Evolutionary conservation across 2,113 vertebrate species (phyloP), one percentile per base, ranked within the genome.

Genomic region (Odobenus rosmarus): DNA sequence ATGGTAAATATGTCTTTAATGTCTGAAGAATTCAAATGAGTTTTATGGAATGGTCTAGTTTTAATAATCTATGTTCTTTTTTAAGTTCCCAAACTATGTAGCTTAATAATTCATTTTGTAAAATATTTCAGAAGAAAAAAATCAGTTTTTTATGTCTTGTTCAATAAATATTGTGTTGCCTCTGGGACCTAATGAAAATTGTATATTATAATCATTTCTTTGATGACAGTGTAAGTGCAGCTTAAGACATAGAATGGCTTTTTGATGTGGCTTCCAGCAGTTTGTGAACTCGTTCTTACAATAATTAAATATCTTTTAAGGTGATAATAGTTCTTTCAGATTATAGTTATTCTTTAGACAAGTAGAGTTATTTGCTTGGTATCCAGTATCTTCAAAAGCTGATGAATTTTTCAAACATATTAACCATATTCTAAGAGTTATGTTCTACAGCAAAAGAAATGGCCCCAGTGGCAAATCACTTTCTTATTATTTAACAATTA

Each of bases 281-380:
- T 88, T 85, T 96, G 64, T 96, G 88, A 97, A 96, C 94, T 85
- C 88, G 96, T 96, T 98, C 85, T 93, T 67, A 71, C 28, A 89
- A 98, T 93, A 97, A 98, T 98, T 98, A 98, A 98, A 98, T 96
- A 97, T 51, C 90, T 96, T 97, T 96, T 92, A 93, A 96, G 92
- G 55, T 93, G 84, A 92, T 96, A 94, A 96, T 97, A 90, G n/a
- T 76, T 79, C 87, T 92, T 97, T 72, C 71, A 79, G 55, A 94
- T 92, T 92, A 96, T 28, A 96, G 88, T 49, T 96, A 57, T 90
- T 96, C 67, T 90, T 97, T 79, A 94, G 55, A 96, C 28, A 85
- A 96, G 69, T 51, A 74, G 72, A 98, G 61, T 92, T 97, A 96
- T 97, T 97, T 98, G 49, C 61, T 86, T 31, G 76, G 86, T 89